Base-by-base conservation (phyloP, 2,797 vertebrate genomes). In the Megaceryle alcyon region DNA sequence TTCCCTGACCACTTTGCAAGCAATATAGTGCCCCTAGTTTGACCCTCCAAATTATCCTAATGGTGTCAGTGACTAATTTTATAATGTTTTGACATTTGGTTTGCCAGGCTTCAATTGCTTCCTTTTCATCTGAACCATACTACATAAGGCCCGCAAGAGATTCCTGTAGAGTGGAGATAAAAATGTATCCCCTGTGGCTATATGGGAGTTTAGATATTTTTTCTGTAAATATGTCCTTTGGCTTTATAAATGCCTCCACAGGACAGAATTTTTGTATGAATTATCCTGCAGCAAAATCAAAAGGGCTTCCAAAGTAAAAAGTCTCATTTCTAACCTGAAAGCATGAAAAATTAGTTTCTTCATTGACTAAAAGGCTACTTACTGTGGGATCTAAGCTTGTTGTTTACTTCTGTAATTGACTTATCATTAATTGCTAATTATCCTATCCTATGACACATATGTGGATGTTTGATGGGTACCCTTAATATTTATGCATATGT, bases 391-490 rank as follows among this genome's bases (percentile, higher is more conserved):
- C 43, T 75, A 94, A 70, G 33, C 12, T 83, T 41, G 17, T 61
- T 89, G 33, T 92, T 95, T 82, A 51, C 35, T 82, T 90, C 70
- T 88, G 17, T 65, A 87, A 70, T 59, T 82, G 75, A 35, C 51
- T 14, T 39, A 46, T 73, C 12, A 54, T 54, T 77, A 93, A 71
- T 86, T 91, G 72, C 49, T 73, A 63, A 75, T 71, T 46, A 69
- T 80, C 21, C 68, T 41, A 82, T 43, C 48, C 44, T 86, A 7
- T 51, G 43, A 66, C 70, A 33, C 39, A 68, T 63, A 29, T 86
- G 53, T 80, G 57, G 31, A 81, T 66, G 22, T 16, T 60, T 81
- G 66, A 29, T 72, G 33, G n/a, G 28, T 77, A 71, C 26, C 11
- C 14, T 82, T 91, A 56, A 66, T 77, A 53, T 69, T 82, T 84